A percentile compares a stretch with the other conserved stretches of the same genome.
Conservation (phyloP, 1,140 invertebrate species). For the Pentalonia nigronervosa region DNA sequence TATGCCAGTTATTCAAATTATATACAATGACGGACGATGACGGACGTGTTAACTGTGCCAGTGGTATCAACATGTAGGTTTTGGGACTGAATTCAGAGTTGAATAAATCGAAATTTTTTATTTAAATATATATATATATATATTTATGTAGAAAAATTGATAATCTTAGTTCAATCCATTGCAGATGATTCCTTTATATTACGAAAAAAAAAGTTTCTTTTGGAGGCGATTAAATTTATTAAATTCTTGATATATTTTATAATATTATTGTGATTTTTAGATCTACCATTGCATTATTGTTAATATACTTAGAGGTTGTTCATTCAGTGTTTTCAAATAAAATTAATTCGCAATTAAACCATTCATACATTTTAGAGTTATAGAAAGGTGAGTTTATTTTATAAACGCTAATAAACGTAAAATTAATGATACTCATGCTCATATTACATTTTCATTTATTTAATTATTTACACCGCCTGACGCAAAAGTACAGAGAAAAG, state of each 20-base stretch:
- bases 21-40: background rate
- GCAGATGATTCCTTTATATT: background rate
- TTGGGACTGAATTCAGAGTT: background rate
- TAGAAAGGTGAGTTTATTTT: background rate
- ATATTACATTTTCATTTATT: background rate
- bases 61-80: background rate
- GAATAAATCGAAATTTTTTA: background rate
- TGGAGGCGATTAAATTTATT: background rate
- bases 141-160: background rate
- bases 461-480: background rate
- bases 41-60: background rate
- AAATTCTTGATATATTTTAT: background rate
- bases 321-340: background rate
- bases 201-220: background rate
- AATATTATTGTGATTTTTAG: background rate
- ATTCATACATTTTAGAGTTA: background rate
- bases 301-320: background rate
- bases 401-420: background rate
- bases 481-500: background rate
- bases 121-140: no score
- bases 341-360: background rate
- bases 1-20: slow-evolving; percentile 22
- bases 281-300: background rate
- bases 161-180: background rate
- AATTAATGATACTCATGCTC: background rate